These are phyloP conservation scores for Minunthozetes semirufus DNA, from an alignment of 2,888 invertebrate species.

Conservation along the genomic window DNA sequence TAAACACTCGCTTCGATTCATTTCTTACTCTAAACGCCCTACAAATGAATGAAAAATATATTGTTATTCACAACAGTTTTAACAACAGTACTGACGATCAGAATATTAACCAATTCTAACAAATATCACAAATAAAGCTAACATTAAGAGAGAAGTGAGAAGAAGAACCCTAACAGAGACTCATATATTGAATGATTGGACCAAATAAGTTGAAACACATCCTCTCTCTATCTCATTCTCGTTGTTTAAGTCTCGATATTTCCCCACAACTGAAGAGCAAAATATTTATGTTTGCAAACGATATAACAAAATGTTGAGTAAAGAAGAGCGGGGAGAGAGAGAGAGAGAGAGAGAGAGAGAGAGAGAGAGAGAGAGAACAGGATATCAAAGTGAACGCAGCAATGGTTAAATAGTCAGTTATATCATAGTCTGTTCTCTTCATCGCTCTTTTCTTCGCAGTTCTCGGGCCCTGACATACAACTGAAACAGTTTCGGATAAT, in stretches of 20 bases:
- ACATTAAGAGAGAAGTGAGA: conserved; percentile 13
- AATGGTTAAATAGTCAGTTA: conserved; percentile 11
- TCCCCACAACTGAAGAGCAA: conserved; percentile 14
- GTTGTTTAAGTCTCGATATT: conserved; percentile 15
- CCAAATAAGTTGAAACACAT: conserved; percentile 18
- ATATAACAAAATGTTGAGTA: conserved; percentile 20
- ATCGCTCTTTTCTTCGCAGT: not conserved
- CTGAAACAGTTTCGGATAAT: not conserved
- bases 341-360: conserved; percentile 18
- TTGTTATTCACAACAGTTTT: not conserved
- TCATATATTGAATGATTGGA: conserved; percentile 17
- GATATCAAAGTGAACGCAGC: conserved; percentile 19
- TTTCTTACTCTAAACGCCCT: conserved; percentile 21
- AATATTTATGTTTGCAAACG: conserved; percentile 30
- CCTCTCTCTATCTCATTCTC: conserved; percentile 7
- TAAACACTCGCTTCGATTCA: conserved; percentile 25
- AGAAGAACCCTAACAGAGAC: not conserved
- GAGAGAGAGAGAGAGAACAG: conserved; percentile 18
- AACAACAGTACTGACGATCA: too few species aligned
- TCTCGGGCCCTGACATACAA: not conserved
- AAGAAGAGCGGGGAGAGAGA: conserved; percentile 1
- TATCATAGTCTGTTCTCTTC: conserved; percentile 18
- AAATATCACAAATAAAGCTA: not conserved
- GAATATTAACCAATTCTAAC: not conserved
- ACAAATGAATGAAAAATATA: not conserved